A percentile compares a stretch with the other conserved stretches of the same genome.
Evolutionary conservation across 2,113 vertebrate genomes (phyloP).

Genomic region (Apus apus): DNA sequence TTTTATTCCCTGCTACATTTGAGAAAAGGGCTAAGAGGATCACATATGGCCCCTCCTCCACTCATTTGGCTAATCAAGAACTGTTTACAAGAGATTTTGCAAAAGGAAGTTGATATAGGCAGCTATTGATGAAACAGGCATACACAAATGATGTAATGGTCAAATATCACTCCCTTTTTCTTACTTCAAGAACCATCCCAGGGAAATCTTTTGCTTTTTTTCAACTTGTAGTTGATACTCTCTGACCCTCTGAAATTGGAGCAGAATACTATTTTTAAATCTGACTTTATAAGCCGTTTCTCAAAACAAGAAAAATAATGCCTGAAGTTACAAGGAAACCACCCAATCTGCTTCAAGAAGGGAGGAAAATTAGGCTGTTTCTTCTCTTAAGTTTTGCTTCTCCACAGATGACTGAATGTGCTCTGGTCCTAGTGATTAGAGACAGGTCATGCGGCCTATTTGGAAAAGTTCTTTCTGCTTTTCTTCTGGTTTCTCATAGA

Average conservation of each 20-base stretch:
- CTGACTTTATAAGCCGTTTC: background rate
- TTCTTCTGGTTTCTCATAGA: background rate
- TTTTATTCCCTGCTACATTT: background rate
- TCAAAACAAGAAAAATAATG: background rate
- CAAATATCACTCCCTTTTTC: background rate
- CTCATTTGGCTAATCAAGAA: background rate
- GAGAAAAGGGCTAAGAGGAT: background rate
- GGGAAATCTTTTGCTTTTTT: background rate
- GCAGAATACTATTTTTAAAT: background rate
- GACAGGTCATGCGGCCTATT: rapidly evolving
- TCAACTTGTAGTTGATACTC: background rate
- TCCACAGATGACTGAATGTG: background rate
- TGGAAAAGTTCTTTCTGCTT: background rate
- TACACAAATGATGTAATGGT: background rate
- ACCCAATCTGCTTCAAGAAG: rapidly evolving
- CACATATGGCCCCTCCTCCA: rapidly evolving
- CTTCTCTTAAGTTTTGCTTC: background rate
- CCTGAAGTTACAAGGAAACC: background rate
- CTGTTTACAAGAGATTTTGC: background rate
- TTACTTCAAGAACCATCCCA: background rate
- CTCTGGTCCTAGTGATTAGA: background rate
- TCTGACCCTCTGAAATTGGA: background rate
- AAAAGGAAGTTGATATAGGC: background rate
- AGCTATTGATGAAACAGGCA: background rate
- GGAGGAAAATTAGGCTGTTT: background rate